A percentile compares a stretch with the other conserved stretches of the same genome.
Conservation (phyloP, 2,113 vertebrate genomes). For the Sapayoa aenigma region DNA sequence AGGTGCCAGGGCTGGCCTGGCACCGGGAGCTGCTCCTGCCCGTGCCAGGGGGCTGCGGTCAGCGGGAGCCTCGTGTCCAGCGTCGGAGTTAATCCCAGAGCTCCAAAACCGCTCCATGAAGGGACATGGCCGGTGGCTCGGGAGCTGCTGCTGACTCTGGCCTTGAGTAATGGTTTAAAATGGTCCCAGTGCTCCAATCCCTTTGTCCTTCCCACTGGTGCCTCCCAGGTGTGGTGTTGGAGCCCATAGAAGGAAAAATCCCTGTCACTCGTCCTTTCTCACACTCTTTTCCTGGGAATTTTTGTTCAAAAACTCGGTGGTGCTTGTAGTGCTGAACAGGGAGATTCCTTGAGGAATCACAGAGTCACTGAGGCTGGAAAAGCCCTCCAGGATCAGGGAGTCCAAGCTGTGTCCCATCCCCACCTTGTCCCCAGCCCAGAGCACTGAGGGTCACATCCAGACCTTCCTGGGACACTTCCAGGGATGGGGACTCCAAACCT, state of each 20-base stretch:
- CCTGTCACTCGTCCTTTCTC: neutral
- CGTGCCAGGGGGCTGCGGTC: neutral
- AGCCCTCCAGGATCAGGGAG: neutral
- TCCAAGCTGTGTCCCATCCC: fast-evolving
- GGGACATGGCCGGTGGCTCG: neutral
- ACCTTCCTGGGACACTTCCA: neutral
- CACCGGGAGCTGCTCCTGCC: fast-evolving
- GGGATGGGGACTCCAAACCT: neutral
- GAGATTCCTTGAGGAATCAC: neutral
- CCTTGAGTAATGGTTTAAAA: constrained; percentile 52
- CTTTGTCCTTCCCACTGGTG: neutral
- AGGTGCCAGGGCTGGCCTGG: neutral
- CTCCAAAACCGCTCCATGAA: neutral
- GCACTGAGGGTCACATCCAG: neutral
- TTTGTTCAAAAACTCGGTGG: fast-evolving
- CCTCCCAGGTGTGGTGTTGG: neutral
- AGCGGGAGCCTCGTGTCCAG: neutral
- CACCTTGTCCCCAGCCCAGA: neutral
- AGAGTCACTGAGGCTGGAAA: neutral
- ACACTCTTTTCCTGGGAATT: neutral
- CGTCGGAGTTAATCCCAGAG: fast-evolving
- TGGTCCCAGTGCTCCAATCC: neutral
- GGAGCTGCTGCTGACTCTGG: neutral
- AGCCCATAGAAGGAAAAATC: neutral
- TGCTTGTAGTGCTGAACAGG: no score